These are phyloP conservation scores for Chaetodon auriga DNA, from an alignment of 2,113 vertebrate genomes.

Conservation along the genomic window DNA sequence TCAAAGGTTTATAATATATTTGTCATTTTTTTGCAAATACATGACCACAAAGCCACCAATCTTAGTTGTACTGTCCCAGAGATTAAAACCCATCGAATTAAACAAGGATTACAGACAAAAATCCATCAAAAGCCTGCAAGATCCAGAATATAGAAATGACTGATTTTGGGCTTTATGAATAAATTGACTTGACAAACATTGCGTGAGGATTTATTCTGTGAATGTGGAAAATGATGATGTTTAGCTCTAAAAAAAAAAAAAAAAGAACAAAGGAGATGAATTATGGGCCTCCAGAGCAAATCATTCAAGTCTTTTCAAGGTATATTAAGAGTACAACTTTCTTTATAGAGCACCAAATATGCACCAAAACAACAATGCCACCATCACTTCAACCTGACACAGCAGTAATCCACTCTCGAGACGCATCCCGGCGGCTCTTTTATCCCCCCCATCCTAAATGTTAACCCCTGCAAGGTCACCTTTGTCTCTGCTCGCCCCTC, in stretches of 20 bases:
- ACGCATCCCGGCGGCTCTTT: conserved; percentile 56
- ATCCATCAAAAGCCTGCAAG: not conserved
- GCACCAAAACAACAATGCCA: conserved; percentile 46
- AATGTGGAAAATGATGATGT: not conserved
- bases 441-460: conserved; percentile 34
- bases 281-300: not conserved
- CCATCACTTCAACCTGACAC: conserved; percentile 49
- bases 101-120: not conserved
- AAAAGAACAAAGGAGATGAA: not conserved
- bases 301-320: not conserved
- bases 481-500: conserved; percentile 80
- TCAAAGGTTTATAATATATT: too few relatives aligned
- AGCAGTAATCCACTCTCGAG: conserved; percentile 64
- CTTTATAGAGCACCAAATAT: not conserved
- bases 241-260: not conserved
- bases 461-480: conserved; percentile 79
- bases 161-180: not conserved
- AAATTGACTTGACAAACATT: not conserved
- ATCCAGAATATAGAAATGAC: not conserved
- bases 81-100: not conserved
- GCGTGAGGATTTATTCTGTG: not conserved
- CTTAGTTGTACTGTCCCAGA: not conserved
- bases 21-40: not conserved
- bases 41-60: not conserved
- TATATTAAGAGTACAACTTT: not conserved